Evolutionary conservation across 1,140 invertebrate genomes (phyloP), one percentile per base, ranked within the genome.

Genomic region (Anastrepha ludens): DNA sequence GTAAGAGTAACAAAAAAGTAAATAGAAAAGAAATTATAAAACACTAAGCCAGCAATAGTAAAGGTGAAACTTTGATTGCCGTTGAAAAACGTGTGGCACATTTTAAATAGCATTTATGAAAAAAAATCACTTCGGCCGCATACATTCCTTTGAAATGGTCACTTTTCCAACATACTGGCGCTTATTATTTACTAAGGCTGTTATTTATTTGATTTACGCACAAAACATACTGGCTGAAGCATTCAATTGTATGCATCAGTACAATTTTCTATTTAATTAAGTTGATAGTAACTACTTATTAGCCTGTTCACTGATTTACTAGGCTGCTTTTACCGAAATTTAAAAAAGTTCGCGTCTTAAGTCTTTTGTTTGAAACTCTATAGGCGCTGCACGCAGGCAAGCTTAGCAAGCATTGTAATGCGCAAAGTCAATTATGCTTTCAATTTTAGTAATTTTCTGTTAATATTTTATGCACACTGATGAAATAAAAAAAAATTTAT

Each of bases 21-120:
- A 81, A 55, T 58, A 81, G 20, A 41, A 81, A 55, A 81, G 44
- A 81, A 55, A 81, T 41, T 74, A 74, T 4, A 81, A 81, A 81
- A 81, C 2, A 29, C 20, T n/a, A 81, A 55, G 50, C 9, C 11
- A 55, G 17, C 47, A 81, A 20, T 81, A 55, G 44, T 17, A 81
- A 81, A 55, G 47, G 74, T 81, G 74, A 81, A 81, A 81, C 50
- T 81, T 81, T 81, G 74, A 55, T 81, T 50, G n/a, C 17, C 44
- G 74, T 50, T 81, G 47, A 20, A 41, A 17, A 55, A 81, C 74
- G 74, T 55, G 47, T 55, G 74, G 74, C 74, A 55, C 74, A 81
- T 81, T 55, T 81, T 81, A 81, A 81, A n/a, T 81, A 81, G 74
- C n/a, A 9, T 11, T 81, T 44, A 15, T 74, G 17, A 74, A 15